phyloP scores from a whole-genome alignment of 2,888 invertebrate species.

The Tipula helvola region DNA sequence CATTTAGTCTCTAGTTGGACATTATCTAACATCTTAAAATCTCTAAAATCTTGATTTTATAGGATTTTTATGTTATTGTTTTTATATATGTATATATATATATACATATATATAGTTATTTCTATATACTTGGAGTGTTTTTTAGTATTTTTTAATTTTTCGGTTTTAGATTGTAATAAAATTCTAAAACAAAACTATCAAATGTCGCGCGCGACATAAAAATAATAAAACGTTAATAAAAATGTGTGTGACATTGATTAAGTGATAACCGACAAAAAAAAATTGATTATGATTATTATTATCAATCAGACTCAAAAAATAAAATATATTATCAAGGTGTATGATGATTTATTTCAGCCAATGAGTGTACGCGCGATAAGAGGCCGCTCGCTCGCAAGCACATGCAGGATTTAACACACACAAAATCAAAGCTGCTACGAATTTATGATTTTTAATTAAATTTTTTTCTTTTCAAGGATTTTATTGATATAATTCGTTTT shows the following conservation, averaged over 20 bases:
- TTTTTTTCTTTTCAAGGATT: neutral
- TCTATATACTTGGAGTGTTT: neutral
- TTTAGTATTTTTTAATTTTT: slow-evolving; percentile 4
- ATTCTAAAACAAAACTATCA: neutral
- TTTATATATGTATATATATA: neutral
- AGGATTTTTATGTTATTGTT: neutral
- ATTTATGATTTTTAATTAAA: neutral
- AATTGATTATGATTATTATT: neutral
- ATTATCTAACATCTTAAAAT: slow-evolving; percentile 4
- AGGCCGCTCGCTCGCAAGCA: neutral
- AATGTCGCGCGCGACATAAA: neutral
- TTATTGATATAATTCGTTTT: neutral
- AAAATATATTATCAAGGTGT: neutral
- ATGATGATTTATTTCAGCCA: neutral
- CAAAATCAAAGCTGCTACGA: neutral
- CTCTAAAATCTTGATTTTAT: neutral
- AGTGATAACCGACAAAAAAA: neutral
- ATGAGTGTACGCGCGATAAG: neutral
- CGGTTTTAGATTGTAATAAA: neutral
- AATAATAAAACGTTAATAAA: neutral
- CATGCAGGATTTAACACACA: neutral
- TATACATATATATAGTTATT: too few species aligned
- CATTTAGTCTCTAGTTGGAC: slow-evolving; percentile 4
- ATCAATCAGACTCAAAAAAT: neutral
- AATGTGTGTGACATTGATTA: neutral